Evolutionary conservation across 2,888 invertebrate species (phyloP).

Genomic region (Aphodius granarius): DNA sequence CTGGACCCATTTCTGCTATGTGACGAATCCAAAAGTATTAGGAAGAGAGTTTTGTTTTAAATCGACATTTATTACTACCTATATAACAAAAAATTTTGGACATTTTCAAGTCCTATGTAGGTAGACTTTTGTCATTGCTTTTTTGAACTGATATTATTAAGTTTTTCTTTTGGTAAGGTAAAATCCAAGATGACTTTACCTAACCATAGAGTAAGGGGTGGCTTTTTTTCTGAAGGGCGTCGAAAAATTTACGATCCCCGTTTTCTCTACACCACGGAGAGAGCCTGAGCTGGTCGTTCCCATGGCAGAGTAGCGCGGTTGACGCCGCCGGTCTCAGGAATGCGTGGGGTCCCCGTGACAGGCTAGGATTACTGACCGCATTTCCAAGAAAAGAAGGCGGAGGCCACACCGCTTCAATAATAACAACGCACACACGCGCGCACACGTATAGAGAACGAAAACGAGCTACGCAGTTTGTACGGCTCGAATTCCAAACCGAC

Average conservation of each 20-base stretch:
- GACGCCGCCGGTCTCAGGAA: constrained; percentile 18
- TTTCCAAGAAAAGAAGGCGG: constrained; percentile 31
- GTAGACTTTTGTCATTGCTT: too few species aligned
- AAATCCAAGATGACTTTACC: background rate
- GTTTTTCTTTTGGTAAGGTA: too few species aligned
- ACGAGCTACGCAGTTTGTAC: background rate
- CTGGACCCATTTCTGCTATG: too few species aligned
- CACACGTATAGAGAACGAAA: background rate
- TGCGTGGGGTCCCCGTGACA: constrained; percentile 32
- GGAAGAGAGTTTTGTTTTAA: too few species aligned
- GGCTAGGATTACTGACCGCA: constrained; percentile 33
- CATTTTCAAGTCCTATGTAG: too few species aligned
- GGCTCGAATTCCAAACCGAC: background rate
- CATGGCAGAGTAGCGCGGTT: background rate
- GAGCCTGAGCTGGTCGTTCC: background rate
- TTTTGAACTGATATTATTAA: too few species aligned
- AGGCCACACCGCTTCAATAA: constrained; percentile 21
- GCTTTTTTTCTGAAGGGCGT: background rate
- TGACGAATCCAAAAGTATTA: too few species aligned
- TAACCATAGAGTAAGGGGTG: background rate
- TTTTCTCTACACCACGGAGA: background rate
- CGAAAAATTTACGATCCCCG: background rate
- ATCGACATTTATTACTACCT: too few species aligned
- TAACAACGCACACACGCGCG: constrained; percentile 12
- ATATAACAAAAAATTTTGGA: too few species aligned